Evolutionary conservation across 2,888 invertebrate species (phyloP), one percentile per base, ranked within the genome.

Genomic region (Sialis lutaria): DNA sequence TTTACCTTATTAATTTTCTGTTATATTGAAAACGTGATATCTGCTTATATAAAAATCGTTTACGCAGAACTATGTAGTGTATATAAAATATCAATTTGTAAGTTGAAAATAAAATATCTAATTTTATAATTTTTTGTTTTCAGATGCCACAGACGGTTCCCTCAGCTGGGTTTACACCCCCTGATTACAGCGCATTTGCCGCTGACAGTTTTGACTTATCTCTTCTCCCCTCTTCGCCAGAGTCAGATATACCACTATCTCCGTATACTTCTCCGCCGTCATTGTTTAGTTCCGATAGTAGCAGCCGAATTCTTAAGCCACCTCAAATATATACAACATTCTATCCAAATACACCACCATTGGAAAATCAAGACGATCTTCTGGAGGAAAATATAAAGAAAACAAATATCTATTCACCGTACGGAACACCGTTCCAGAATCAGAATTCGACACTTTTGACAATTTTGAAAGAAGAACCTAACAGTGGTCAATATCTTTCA

Each of bases 111-210:
- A 35, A 35, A 7, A 10, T 10, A 37, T 37, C 37, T 41, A 33
- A 40, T 42, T n/a, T 52, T 48, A 49, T 45, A 51, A 50, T 53
- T 53, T 56, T 54, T 53, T n/a, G n/a, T n/a, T 71, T 68, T 8
- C 77, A 85, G 85, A 84, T 84, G 83, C 82, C 84, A 67, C 85
- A 85, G 70, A 82, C 79, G 59, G 84, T 84, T 58, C 84, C 84
- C 49, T 75, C 80, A 57, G 80, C 80, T 58, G 82, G 81, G 64
- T 79, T 77, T 63, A 82, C 80, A 65, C 79, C 82, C 56, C 77
- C 81, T 53, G 75, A 75, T 60, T 75, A 74, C 64, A 54, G 55
- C 49, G 65, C 60, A 51, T 70, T 70, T 56, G 57, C 58, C 12
- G 77, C 79, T 45, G 78, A 80, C 56, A 74, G 73, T 54, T 81